A percentile compares a stretch with the other conserved stretches of the same genome.
These are phyloP conservation scores for Busseola fusca DNA, from an alignment of 2,888 invertebrate genomes.

Conservation along the genomic window DNA sequence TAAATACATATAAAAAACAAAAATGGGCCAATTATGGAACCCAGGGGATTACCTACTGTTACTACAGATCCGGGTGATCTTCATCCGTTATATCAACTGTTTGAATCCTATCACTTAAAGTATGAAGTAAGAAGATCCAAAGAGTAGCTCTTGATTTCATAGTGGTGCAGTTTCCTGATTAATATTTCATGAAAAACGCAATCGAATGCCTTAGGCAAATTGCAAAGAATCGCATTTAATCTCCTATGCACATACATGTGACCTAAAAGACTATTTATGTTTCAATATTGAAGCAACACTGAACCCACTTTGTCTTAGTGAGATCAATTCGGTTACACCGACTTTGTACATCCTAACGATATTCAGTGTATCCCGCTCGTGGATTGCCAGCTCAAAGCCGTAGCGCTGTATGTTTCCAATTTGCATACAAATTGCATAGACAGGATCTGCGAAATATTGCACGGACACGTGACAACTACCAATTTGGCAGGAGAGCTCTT, in stretches of 20 bases:
- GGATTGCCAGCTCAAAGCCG: constrained; percentile 19
- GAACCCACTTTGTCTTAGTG: background rate
- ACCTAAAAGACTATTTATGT: background rate
- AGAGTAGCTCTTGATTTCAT: background rate
- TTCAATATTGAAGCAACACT: background rate
- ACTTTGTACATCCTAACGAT: constrained; percentile 4
- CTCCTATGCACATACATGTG: background rate
- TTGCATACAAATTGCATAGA: constrained; percentile 52
- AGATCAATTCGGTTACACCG: background rate
- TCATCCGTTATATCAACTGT: background rate
- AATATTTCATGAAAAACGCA: background rate
- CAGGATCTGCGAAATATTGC: constrained; percentile 24
- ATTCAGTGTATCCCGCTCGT: background rate
- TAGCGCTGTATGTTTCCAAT: constrained; percentile 17
- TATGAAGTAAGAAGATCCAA: background rate
- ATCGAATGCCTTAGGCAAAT: background rate
- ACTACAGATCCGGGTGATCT: too few relatives aligned
- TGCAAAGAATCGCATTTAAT: background rate
- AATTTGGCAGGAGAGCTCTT: constrained; percentile 8
- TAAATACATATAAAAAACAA: too few relatives aligned
- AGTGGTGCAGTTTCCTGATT: background rate
- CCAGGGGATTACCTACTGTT: too few relatives aligned
- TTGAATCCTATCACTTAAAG: background rate
- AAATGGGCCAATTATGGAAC: too few relatives aligned
- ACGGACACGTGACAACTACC: background rate